Base-by-base conservation (phyloP, 2,888 invertebrate genomes). In the Smittia sp. region DNA sequence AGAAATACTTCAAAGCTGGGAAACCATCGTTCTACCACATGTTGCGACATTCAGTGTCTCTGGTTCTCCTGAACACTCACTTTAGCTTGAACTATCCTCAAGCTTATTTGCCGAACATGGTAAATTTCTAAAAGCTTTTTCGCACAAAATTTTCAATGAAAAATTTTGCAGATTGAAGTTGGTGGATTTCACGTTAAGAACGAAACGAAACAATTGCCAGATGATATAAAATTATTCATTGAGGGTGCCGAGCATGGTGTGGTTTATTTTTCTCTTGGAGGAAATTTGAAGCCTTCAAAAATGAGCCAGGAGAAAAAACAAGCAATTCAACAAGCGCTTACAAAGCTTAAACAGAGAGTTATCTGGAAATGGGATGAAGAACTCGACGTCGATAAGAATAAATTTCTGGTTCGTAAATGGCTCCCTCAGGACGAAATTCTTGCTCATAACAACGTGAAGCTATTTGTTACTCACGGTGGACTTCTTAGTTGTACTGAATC, bases 401-500 rank as follows among this genome's bases (percentile, higher is more conserved):
- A 85, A 75, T 83, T 85, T 0, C 78, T 81, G 11, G 80, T 83
- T 32, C 77, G 78, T 24, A 77, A 80, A 32, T 85, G 84, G 84
- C 77, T 83, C 75, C 83, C 84, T 7, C 93, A 93, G 78, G 87
- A 87, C 76, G 89, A 90, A 78, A 85, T 93, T 77, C 81, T 93
- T 74, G 87, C 89, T 22, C 91, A 91, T 78, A 85, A 87, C 0
- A 88, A 88, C 79, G 85, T 89, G 11, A 85, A 86, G 25, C 74
- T 81, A 2, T 80, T 81, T 69, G 78, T 81, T 15, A 79, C 80
- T 0, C 79, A 79, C 20, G 79, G 81, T 4, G 92, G 92, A 18
- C 84, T 92, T 0, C 85, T 91, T 24, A 91, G 91, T 77, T 86
- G 91, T 82, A 90, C 88, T 78, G 92, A 92, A 80, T 90, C 91